Evolutionary conservation across 37 sponge, comb jelly and placozoan species (phyloP).

Genomic region (Spongilla lacustris): DNA sequence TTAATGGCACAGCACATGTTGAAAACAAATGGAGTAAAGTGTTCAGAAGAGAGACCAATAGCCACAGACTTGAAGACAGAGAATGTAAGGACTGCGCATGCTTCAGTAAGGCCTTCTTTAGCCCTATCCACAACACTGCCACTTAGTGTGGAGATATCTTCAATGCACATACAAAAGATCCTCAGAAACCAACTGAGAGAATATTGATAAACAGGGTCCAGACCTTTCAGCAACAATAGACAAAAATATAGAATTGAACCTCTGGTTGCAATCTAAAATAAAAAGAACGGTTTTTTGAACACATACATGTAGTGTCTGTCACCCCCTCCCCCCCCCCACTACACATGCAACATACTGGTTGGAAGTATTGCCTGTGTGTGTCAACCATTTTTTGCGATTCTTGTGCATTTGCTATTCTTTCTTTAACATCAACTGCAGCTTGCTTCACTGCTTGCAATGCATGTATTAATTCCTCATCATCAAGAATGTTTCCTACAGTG

Average conservation of each 20-base stretch:
- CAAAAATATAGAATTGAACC: slow-evolving; percentile 66
- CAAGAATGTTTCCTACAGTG: slow-evolving; percentile 11
- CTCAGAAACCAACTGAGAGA: slow-evolving; percentile 57
- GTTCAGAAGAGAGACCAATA: slow-evolving; percentile 18
- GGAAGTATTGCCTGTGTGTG: slow-evolving; percentile 34
- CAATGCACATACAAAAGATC: slow-evolving; percentile 38
- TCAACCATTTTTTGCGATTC: slow-evolving; percentile 38
- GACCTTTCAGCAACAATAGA: slow-evolving; percentile 17
- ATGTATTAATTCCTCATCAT: slow-evolving; percentile 27
- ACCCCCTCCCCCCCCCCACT: too few species aligned
- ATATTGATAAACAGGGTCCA: slow-evolving; percentile 60
- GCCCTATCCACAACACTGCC: not conserved
- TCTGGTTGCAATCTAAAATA: slow-evolving; percentile 56
- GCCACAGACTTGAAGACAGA: slow-evolving; percentile 10
- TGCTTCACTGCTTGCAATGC: slow-evolving; percentile 37
- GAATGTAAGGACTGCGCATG: not conserved
- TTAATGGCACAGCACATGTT: slow-evolving; percentile 26
- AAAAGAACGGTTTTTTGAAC: not conserved
- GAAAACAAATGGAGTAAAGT: slow-evolving; percentile 34
- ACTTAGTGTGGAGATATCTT: not conserved
- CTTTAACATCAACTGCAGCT: slow-evolving; percentile 24
- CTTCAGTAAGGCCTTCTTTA: not conserved
- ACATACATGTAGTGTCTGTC: too few species aligned
- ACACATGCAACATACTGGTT: slow-evolving; percentile 39
- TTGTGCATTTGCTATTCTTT: slow-evolving; percentile 35